Conservation (phyloP, 2,113 vertebrate species). For the Ceyx melanurus region DNA sequence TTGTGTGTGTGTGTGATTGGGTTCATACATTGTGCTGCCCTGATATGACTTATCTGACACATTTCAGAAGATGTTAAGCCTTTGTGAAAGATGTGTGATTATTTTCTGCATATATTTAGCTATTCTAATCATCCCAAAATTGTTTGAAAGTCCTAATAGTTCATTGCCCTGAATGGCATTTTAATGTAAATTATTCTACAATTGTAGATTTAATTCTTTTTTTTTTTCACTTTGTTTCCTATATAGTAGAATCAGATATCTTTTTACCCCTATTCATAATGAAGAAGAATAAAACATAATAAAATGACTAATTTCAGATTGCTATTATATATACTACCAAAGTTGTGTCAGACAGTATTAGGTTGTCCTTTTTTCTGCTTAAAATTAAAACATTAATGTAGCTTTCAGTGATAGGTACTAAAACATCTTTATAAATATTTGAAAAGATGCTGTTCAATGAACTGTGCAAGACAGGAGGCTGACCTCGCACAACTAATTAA, state of each 20-base stretch:
- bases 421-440: slow-evolving; percentile 73
- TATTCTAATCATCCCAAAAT: neutral
- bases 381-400: slow-evolving; percentile 49
- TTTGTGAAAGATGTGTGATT: neutral
- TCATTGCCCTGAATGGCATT: neutral
- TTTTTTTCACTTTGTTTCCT: neutral
- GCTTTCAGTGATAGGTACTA: slow-evolving; percentile 24
- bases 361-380: neutral
- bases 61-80: neutral
- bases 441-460: slow-evolving; percentile 60
- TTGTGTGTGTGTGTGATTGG: neutral
- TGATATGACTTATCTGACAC: neutral
- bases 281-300: neutral
- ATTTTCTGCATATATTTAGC: neutral
- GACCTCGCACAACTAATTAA: slow-evolving; percentile 70
- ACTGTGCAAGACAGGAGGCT: slow-evolving; percentile 65
- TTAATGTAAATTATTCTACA: neutral
- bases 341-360: neutral
- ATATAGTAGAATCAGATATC: neutral
- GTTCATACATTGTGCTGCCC: neutral
- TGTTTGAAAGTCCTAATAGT: neutral
- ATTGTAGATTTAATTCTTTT: neutral
- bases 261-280: neutral
- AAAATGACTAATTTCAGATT: neutral
- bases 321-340: neutral